phyloP scores from a whole-genome alignment of 92 coral and sea anemone species.

The Pocillopora meandrina region DNA sequence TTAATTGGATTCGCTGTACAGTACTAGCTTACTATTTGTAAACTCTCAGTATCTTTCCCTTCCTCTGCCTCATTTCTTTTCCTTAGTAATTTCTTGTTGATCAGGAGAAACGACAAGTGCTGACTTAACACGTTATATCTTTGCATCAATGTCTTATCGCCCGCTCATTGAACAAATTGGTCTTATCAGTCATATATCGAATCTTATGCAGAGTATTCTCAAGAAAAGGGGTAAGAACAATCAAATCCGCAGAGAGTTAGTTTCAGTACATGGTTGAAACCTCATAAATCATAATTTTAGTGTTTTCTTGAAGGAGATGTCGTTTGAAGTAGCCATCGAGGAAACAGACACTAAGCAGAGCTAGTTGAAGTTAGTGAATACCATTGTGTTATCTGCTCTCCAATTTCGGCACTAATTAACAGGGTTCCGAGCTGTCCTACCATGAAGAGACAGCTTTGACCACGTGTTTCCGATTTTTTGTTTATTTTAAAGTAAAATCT shows the following conservation, averaged over 20 bases:
- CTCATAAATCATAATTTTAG: constrained; percentile 27
- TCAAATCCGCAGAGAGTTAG: constrained; percentile 11
- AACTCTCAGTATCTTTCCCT: neutral
- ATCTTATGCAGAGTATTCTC: constrained; percentile 7
- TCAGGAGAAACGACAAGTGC: constrained; percentile 1
- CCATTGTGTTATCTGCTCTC: constrained; percentile 21
- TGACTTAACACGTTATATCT: neutral
- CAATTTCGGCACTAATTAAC: constrained; percentile 32
- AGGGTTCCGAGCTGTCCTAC: constrained; percentile 34
- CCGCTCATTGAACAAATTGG: constrained; percentile 11
- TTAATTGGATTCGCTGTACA: constrained; percentile 22
- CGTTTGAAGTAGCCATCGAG: constrained; percentile 15
- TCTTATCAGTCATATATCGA: constrained; percentile 9
- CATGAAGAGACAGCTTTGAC: constrained; percentile 9
- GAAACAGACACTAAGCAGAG: constrained; percentile 20
- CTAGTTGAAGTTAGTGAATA: neutral
- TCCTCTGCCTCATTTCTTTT: neutral
- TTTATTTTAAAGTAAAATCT: constrained; percentile 3
- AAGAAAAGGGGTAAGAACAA: constrained; percentile 3
- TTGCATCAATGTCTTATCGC: neutral
- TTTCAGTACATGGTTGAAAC: constrained; percentile 13
- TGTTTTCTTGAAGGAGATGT: constrained; percentile 10
- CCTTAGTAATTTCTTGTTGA: neutral
- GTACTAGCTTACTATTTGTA: neutral
- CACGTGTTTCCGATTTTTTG: constrained; percentile 50